Evolutionary conservation across 2,888 invertebrate genomes (phyloP).

Genomic region (Leptopilina myrica): DNA sequence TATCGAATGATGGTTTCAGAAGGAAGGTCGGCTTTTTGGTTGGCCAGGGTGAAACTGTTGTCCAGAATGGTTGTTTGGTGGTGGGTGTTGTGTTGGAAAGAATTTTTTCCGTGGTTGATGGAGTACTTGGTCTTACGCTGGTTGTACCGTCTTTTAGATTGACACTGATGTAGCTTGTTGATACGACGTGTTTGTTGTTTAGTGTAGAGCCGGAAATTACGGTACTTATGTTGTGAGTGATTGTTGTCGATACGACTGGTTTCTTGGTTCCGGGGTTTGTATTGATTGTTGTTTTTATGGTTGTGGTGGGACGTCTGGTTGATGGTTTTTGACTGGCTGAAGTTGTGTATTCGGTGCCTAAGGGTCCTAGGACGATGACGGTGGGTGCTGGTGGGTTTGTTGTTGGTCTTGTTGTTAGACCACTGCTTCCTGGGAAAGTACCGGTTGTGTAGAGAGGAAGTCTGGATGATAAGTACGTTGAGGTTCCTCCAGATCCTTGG

Average conservation of each 20-base stretch:
- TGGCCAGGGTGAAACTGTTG: slow-evolving; percentile 68
- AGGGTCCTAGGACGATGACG: slow-evolving; percentile 80
- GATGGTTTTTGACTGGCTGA: slow-evolving; percentile 69
- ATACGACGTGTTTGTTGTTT: slow-evolving; percentile 70
- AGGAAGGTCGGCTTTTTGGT: slow-evolving; percentile 69
- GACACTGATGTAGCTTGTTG: slow-evolving; percentile 72
- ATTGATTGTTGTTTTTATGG: slow-evolving; percentile 46
- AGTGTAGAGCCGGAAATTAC: slow-evolving; percentile 66
- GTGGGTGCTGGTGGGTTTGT: slow-evolving; percentile 79
- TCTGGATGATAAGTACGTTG: slow-evolving; percentile 48
- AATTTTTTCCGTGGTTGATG: slow-evolving; percentile 52
- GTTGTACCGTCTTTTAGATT: slow-evolving; percentile 70
- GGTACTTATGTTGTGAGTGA: slow-evolving; percentile 74
- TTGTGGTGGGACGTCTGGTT: slow-evolving; percentile 61
- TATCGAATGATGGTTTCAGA: slow-evolving; percentile 64
- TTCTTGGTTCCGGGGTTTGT: slow-evolving; percentile 61
- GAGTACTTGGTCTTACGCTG: slow-evolving; percentile 56
- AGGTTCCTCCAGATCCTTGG: slow-evolving; percentile 39
- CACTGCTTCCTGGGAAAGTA: slow-evolving; percentile 53
- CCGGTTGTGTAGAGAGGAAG: slow-evolving; percentile 56
- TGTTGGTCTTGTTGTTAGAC: slow-evolving; percentile 70
- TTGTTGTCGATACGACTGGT: slow-evolving; percentile 68
- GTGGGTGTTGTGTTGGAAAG: slow-evolving; percentile 8
- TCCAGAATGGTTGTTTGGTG: slow-evolving; percentile 62
- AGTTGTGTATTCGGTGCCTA: slow-evolving; percentile 70